Conservation (phyloP, 2,797 vertebrate species). For the Poeciliopsis gracilis region DNA sequence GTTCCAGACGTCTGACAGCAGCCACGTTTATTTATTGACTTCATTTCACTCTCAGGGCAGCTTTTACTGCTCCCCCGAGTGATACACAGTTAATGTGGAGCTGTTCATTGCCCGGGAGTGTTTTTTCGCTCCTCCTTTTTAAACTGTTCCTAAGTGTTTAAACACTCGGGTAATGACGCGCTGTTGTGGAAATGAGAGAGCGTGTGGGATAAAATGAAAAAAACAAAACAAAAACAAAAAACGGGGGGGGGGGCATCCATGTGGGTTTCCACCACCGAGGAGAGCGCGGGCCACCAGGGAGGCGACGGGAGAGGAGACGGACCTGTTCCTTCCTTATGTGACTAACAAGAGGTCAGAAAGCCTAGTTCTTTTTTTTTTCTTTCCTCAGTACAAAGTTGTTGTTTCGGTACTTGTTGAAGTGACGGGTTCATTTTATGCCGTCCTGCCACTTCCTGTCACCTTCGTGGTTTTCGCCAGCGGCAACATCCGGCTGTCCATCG, state of each 20-base stretch:
- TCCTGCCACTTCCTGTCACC: no score
- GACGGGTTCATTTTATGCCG: not conserved
- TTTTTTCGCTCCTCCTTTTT: constrained; percentile 56
- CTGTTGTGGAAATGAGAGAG: constrained; percentile 79
- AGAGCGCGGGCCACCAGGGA: constrained; percentile 57
- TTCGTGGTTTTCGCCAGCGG: no score
- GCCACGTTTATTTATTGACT: constrained; percentile 81
- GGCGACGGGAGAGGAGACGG: constrained; percentile 55
- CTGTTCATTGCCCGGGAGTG: constrained; percentile 67
- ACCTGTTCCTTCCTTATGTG: constrained; percentile 43
- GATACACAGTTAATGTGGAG: constrained; percentile 79
- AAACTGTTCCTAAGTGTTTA: constrained; percentile 81
- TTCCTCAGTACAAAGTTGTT: no score
- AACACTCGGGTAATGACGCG: constrained; percentile 81
- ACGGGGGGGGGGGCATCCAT: constrained; percentile 58
- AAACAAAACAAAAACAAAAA: not conserved
- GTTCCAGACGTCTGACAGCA: constrained; percentile 82
- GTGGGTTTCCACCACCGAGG: constrained; percentile 53
- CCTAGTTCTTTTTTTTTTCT: not conserved
- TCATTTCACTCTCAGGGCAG: constrained; percentile 73
- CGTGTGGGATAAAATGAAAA: constrained; percentile 66
- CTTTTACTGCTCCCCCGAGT: constrained; percentile 76
- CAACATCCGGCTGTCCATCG: no score
- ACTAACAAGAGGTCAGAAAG: constrained; percentile 6
- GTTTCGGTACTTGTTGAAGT: fast-evolving